Percentiles rank a stretch among this genome's conserved stretches.
Evolutionary conservation across 2,113 vertebrate genomes (phyloP).

Genomic region (Mormyrus iriodes): DNA sequence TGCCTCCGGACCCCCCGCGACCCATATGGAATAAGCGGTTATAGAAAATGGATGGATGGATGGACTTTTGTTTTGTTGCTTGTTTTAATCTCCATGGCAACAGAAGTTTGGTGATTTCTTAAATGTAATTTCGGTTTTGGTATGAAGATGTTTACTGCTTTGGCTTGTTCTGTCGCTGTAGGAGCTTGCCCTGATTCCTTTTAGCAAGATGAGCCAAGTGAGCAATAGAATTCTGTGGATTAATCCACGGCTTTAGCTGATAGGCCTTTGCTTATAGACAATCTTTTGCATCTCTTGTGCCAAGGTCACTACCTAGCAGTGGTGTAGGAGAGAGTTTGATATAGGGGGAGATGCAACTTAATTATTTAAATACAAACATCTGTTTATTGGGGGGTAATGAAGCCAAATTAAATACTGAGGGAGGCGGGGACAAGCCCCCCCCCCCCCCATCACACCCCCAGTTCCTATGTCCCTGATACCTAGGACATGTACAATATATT

Average conservation of each 20-base stretch:
- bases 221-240: not conserved
- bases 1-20: no score
- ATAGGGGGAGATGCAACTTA: not conserved
- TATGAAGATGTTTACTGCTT: not conserved
- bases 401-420: not conserved
- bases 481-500: not conserved
- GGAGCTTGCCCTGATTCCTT: not conserved
- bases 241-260: not conserved
- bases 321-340: not conserved
- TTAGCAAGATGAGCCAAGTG: not conserved
- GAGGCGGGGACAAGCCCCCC: not conserved
- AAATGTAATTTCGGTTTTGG: not conserved
- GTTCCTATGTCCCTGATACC: not conserved
- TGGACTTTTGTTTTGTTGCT: no score
- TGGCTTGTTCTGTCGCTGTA: not conserved
- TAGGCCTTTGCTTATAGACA: not conserved
- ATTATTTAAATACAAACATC: not conserved
- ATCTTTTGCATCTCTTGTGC: not conserved
- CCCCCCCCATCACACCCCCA: not conserved
- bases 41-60: no score
- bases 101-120: not conserved
- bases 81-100: constrained; percentile 8
- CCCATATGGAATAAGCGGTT: no score
- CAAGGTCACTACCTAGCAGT: not conserved
- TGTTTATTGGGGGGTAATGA: not conserved